Base-by-base conservation (phyloP, 2,888 invertebrate species). In the Pteria penguin region DNA sequence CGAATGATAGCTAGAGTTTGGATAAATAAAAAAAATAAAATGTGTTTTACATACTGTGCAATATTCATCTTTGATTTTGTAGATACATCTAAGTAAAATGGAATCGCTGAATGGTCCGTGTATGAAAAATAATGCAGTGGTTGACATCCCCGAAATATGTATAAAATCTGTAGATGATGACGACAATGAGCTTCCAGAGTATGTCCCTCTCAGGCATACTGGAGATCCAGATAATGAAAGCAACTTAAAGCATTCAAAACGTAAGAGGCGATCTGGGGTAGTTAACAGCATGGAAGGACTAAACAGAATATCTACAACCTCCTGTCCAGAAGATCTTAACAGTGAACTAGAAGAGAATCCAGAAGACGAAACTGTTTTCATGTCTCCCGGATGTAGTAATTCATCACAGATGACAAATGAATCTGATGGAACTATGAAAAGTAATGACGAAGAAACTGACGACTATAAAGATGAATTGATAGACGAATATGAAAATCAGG, bases 231-330 rank as follows among this genome's bases (percentile, higher is more conserved):
- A 72, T 29, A 26, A 32, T 0, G 52, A 31, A 3, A 29, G 33
- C 4, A 14, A 27, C 14, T 27, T 52, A 5, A 32, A 55, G 31
- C 26, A 60, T 22, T 31, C 52, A 5, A 54, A 57, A n/a, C 63
- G 73, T 27, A 33, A 68, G 27, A 55, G 76, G 18, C 63, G 76
- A 14, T 77, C 76, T 0, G 76, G 76, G 1, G 76, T 77, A n/a
- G 66, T 77, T 8, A 77, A 72, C 61, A 68, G 68, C 26, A 68
- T 57, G 57, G 68, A 68, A 31, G 57, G 33, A 22, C 22, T 68
- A 4, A 55, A 68, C 24, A 54, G 29, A 31, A 57, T 68, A 14
- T 31, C 57, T 0, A 31, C 57, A 2, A 5, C 68, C 8, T 29
- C 27, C 22, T 18, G 8, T n/a, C 22, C 24, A 5, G 68, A 68